Base-by-base conservation (phyloP, 2,797 vertebrate genomes). In the Craterocephalus amniculus region DNA sequence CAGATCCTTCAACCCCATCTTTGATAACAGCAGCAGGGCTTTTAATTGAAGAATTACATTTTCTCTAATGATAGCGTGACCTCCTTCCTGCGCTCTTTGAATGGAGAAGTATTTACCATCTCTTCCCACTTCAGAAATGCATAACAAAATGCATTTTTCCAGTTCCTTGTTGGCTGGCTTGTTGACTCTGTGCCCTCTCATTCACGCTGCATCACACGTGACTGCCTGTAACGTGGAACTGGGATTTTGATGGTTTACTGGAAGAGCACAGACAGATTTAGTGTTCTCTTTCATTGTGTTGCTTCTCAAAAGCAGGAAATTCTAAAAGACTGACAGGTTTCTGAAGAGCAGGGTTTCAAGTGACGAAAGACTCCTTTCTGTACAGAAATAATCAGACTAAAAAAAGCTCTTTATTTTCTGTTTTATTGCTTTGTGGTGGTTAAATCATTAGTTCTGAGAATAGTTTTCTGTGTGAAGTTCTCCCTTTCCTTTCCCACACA, bases 71-170 rank as follows among this genome's bases (percentile, higher is more conserved):
- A 8, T 1, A 2, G 0, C 31, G 11, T 26, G 34, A 48, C 29
- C 26, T 22, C 45, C 1, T 7, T 35, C 6, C 16, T 2, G 22
- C 38, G 67, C 43, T 56, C 34, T 67, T 54, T 51, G 40, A 56
- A 75, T 24, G 32, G 40, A 64, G 77, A 83, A 79, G 72, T 70
- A 6, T 6, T 26, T 14, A 18, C 9, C 58, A 52, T 67, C 40
- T 70, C 65, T 71, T 80, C 72, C 72, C 52, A 51, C 32, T 76
- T 78, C 74, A 58, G 32, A 83, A 82, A 73, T 67, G 61, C 14
- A 58, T 45, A 0, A 48, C 31, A 70, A 70, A 56, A 58, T 34
- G 0, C 4, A 5, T 31, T 51, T 79, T 83, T 80, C 74, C 79
- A 88, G 40, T 81, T 84, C 70, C 74, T 55, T 61, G 29, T 29